Base-by-base conservation (phyloP, 2,888 invertebrate genomes). In the Meandrusa payeni region DNA sequence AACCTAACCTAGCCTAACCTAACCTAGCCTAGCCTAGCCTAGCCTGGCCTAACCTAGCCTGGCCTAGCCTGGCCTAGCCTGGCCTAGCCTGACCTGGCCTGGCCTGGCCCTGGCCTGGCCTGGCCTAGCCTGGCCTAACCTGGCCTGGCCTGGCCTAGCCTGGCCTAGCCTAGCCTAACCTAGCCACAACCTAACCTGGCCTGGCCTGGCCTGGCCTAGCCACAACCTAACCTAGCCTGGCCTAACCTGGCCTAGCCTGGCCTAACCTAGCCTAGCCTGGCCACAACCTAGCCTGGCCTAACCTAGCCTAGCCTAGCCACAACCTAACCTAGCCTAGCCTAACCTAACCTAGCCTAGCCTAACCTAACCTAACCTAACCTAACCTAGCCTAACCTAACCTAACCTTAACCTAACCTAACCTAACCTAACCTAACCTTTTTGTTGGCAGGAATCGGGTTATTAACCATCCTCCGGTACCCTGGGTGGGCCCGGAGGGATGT, bases 281-380 rank as follows among this genome's bases (percentile, higher is more conserved):
- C 22, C 22, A n/a, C n/a, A 22, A 22, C 22, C 22, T 22, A 22
- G n/a, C 22, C 22, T 22, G n/a, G n/a, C 22, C 22, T 22, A 42
- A n/a, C n/a, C n/a, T n/a, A n/a, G n/a, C n/a, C n/a, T n/a, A n/a
- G n/a, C n/a, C n/a, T n/a, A n/a, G n/a, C n/a, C n/a, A n/a, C n/a
- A n/a, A n/a, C n/a, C n/a, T n/a, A n/a, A n/a, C n/a, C n/a, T n/a
- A n/a, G n/a, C 42, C 42, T 29, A 42, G 34, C 33, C 42, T 36
- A 36, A 42, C 42, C 36, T 36, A 42, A 41, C 41, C 42, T 31
- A 36, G 36, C 42, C 42, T 36, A 42, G 36, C 42, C 36, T 42
- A 36, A 42, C 42, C 42, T 42, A 42, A 42, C 42, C 36, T 29
- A 42, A 41, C 41, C 22, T 40, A 40, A 40, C 40, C 40, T 40